These are phyloP conservation scores for Dryobotodes eremita DNA, from an alignment of 2,888 invertebrate species.

Conservation along the genomic window DNA sequence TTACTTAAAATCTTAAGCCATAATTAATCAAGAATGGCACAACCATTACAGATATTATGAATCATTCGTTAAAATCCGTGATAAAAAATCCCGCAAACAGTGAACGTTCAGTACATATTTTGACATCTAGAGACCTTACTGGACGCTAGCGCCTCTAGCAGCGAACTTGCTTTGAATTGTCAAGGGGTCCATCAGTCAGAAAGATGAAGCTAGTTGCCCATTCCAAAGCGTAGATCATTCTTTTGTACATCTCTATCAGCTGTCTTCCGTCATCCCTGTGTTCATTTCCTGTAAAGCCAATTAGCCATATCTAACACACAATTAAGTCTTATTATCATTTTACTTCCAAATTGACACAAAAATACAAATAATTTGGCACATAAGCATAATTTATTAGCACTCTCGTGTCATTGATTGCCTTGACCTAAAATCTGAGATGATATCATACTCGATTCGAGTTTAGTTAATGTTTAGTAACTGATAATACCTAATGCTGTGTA, in stretches of 20 bases:
- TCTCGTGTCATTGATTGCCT: conserved; percentile 19
- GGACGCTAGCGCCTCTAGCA: too few relatives aligned
- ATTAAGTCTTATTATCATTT: neutral
- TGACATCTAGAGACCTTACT: too few relatives aligned
- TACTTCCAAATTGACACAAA: neutral
- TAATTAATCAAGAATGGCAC: too few relatives aligned
- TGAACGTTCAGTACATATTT: too few relatives aligned
- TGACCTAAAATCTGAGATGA: conserved; percentile 44
- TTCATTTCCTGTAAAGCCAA: neutral
- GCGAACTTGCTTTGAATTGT: too few relatives aligned
- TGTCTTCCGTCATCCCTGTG: neutral
- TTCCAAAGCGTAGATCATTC: too few relatives aligned
- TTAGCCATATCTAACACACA: neutral
- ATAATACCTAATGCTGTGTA: conserved; percentile 15
- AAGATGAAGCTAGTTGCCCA: too few relatives aligned
- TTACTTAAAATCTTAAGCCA: too few relatives aligned
- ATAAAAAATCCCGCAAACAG: too few relatives aligned
- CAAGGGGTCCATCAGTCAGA: too few relatives aligned
- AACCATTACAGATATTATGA: too few relatives aligned
- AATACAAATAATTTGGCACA: conserved; percentile 20
- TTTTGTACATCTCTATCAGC: neutral
- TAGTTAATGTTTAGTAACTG: conserved; percentile 13
- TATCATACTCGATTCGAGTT: conserved; percentile 24
- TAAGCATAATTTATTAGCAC: conserved; percentile 3
- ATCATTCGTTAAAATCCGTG: too few relatives aligned